Base-by-base conservation (phyloP, 1,140 invertebrate species). In the Procambarus clarkii region DNA sequence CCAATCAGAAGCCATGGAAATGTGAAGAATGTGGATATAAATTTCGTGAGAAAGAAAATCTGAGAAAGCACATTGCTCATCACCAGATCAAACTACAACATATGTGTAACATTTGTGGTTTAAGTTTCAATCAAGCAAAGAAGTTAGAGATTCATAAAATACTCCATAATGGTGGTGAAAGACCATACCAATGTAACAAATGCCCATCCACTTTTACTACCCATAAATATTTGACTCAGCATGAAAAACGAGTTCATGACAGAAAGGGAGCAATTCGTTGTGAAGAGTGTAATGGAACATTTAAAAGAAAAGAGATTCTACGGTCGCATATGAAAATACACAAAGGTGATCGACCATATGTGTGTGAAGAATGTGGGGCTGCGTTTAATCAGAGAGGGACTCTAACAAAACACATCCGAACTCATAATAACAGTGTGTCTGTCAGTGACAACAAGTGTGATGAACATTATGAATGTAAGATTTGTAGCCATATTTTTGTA, bases 61-160 rank as follows among this genome's bases (percentile, higher is more conserved):
- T 96, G 77, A 95, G 95, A 7, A 94, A 95, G 54, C 95, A 96
- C 92, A 95, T 95, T 92, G 94, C 95, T 18, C 96, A 95, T 91
- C 95, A 96, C 93, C 96, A 95, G 0, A 95, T 95, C 13, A 95
- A 95, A 89, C 94, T 95, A 71, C 95, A 95, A 34, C 96, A 95
- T 94, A 94, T 95, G 92, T 96, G 95, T 93, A 94, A 94, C 78
- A 93, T 95, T 44, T 96, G 95, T 92, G 94, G 95, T 69, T 96
- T 97, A 11, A 96, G 97, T 90, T 99, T 99, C 95, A 98, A 98
- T 82, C 98, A 98, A 93, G 98, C 97, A 7, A 98, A 98, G 94
- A 98, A 98, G 93, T 95, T 98, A 21, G 98, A 98, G 94, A 97
- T 98, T 0, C 98, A 99, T 93, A 96, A 96, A 93, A 94, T 98